Base-by-base conservation (phyloP, 2,113 vertebrate genomes). In the Hassar affinis region DNA sequence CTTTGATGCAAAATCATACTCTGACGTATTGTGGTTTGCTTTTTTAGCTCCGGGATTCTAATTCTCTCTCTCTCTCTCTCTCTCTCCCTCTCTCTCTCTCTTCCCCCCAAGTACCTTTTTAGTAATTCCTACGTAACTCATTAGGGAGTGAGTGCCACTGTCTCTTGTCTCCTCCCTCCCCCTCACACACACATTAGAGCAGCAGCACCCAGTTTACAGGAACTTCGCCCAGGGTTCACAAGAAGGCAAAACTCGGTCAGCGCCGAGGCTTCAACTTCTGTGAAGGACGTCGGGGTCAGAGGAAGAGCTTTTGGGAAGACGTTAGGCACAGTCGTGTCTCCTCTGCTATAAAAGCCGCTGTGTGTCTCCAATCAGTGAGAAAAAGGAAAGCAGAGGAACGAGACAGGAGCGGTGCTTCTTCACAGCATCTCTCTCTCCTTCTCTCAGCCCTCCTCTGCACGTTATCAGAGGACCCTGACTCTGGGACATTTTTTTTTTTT, bases 91-190 rank as follows among this genome's bases (percentile, higher is more conserved):
- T 56, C 47, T 69, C 47, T 56, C 49, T n/a, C 33, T 14, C 5
- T 1, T 14, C 5, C 1, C 33, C 6, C 64, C 25, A 81, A 81
- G 47, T 35, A 81, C 47, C 47, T 38, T 69, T 69, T 81, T 71
- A 54, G 45, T 69, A 25, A 81, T 81, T 81, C 79, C 64, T 81
- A 81, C 79, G 49, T 69, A 81, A 56, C 30, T 33, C 49, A 54
- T 81, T 54, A 49, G n/a, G 20, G 51, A 56, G 49, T 69, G 30
- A 54, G 47, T 25, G 42, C 51, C 64, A 47, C 62, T 69, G 33
- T 30, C 62, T 68, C 45, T 64, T 49, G 14, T 47, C 49, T 52
- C 30, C 79, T 61, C 49, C 45, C 69, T n/a, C 30, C 42, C 75
- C 59, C 18, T 27, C 42, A 62, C 27, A 80, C 64, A 38, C 62